phyloP scores from a whole-genome alignment of 2,888 invertebrate species.

The Archaeoteleia sp. region DNA sequence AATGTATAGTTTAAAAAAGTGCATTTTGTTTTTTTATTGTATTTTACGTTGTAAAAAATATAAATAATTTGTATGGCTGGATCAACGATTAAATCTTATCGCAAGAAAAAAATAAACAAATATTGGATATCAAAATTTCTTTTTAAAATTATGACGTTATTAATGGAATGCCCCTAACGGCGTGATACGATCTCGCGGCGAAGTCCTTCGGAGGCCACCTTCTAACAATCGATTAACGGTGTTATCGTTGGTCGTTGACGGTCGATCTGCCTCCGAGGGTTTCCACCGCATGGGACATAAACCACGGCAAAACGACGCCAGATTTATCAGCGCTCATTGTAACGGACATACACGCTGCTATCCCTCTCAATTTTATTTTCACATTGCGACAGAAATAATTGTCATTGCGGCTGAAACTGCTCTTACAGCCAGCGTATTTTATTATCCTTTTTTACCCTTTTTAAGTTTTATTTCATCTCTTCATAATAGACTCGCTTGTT shows the following conservation, averaged over 20 bases:
- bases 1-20: too few species aligned
- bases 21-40: too few species aligned
- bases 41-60: too few species aligned
- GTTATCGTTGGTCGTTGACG: constrained; percentile 23
- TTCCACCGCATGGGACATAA: constrained; percentile 29
- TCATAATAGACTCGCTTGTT: too few species aligned
- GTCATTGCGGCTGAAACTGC: constrained; percentile 29
- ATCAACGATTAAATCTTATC: too few species aligned
- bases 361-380: constrained; percentile 51
- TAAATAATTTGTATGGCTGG: too few species aligned
- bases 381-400: constrained; percentile 56
- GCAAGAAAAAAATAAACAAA: too few species aligned
- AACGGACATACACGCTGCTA: constrained; percentile 17
- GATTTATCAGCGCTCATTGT: constrained; percentile 48
- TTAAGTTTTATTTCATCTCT: constrained; percentile 14
- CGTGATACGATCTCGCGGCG: constrained; percentile 19
- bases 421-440: constrained; percentile 29
- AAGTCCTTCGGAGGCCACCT: constrained; percentile 17
- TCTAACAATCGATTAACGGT: constrained; percentile 19
- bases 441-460: constrained; percentile 27
- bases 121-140: too few species aligned
- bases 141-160: too few species aligned
- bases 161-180: too few species aligned
- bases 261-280: constrained; percentile 27
- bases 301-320: constrained; percentile 30